Evolutionary conservation across 2,113 vertebrate genomes (phyloP).

Genomic region (Pipa parva): DNA sequence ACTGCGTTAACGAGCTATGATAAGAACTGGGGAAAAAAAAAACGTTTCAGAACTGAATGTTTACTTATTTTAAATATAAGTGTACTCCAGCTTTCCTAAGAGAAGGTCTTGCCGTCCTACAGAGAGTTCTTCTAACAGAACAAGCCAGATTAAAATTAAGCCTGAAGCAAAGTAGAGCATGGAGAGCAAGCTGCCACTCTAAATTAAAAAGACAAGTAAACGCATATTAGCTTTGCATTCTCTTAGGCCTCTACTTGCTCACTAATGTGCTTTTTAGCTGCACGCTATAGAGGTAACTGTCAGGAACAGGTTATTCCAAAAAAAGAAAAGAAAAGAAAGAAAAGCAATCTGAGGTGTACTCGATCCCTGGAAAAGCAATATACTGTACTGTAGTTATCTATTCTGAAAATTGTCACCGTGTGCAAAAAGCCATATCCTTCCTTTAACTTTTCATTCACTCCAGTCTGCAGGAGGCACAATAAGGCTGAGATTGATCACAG

Average conservation of each 20-base stretch:
- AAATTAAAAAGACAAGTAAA: constrained; percentile 34
- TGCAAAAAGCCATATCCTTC: background rate
- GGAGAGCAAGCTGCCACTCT: constrained; percentile 29
- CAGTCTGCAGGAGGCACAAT: background rate
- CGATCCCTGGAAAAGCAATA: too few species aligned
- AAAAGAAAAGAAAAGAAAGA: too few species aligned
- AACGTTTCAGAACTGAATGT: too few species aligned
- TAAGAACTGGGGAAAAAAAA: too few species aligned
- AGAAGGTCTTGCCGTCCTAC: too few species aligned
- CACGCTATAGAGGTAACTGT: background rate
- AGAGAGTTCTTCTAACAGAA: constrained; percentile 47
- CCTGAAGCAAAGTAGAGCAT: constrained; percentile 42
- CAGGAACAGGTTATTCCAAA: too few species aligned
- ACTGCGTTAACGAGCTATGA: too few species aligned
- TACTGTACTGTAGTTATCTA: too few species aligned
- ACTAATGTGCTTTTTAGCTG: background rate
- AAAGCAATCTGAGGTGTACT: too few species aligned
- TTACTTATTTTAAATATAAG: too few species aligned
- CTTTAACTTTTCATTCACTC: background rate
- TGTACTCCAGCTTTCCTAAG: too few species aligned
- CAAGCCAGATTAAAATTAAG: constrained; percentile 54
- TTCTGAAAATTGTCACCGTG: too few species aligned
- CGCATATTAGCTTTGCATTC: constrained; percentile 24
- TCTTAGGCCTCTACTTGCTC: background rate
- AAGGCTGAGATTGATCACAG: background rate